These are phyloP conservation scores for Psilanteris sp. DNA, from an alignment of 1,140 invertebrate genomes.

Conservation along the genomic window DNA sequence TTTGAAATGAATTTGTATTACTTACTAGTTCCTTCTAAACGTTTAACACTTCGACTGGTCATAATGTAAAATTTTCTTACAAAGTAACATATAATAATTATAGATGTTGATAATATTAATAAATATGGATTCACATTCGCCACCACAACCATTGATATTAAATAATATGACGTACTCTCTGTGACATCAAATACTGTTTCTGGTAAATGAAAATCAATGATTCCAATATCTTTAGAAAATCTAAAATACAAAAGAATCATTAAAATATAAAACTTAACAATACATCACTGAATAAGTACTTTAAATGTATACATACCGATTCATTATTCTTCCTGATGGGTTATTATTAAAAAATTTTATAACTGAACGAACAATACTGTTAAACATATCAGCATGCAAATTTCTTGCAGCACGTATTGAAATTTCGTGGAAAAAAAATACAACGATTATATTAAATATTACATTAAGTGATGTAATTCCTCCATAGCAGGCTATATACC, in stretches of 20 bases:
- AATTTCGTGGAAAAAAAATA: slow-evolving; percentile 84
- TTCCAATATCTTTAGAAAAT: slow-evolving; percentile 92
- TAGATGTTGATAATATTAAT: slow-evolving; percentile 84
- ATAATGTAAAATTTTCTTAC: slow-evolving; percentile 89
- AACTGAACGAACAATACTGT: slow-evolving; percentile 85
- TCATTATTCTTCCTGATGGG: slow-evolving; percentile 87
- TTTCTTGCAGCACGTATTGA: slow-evolving; percentile 87
- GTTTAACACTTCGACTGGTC: slow-evolving; percentile 91
- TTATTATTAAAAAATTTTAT: slow-evolving; percentile 89
- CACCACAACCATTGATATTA: slow-evolving; percentile 88
- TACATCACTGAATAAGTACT: too few species aligned
- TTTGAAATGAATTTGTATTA: slow-evolving; percentile 46
- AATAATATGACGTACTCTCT: slow-evolving; percentile 85
- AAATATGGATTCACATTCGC: slow-evolving; percentile 88
- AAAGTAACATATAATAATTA: slow-evolving; percentile 86
- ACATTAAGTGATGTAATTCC: slow-evolving; percentile 83
- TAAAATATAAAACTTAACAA: neutral
- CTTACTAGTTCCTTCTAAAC: slow-evolving; percentile 93
- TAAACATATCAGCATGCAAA: slow-evolving; percentile 90
- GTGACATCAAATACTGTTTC: slow-evolving; percentile 85
- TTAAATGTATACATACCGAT: slow-evolving; percentile 77
- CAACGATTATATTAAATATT: slow-evolving; percentile 80
- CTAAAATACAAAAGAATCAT: slow-evolving; percentile 35
- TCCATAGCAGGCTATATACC: slow-evolving; percentile 74
- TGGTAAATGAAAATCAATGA: slow-evolving; percentile 92